Conservation (phyloP, 2,888 invertebrate species). For the Escarpia spicata region DNA sequence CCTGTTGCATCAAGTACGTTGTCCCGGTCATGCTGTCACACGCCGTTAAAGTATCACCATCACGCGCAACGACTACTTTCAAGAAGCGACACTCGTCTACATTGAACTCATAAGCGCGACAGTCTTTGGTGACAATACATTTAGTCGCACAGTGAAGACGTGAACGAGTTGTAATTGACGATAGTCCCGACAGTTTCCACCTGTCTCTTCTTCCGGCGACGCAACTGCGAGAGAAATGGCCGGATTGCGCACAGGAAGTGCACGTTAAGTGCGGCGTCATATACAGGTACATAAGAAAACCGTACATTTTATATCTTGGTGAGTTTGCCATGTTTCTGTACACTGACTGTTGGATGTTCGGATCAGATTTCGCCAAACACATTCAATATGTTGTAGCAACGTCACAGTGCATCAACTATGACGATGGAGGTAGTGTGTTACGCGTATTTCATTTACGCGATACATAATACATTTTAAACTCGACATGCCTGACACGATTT, state of each 20-base stretch:
- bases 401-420: background rate
- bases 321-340: background rate
- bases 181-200: background rate
- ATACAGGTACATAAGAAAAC: background rate
- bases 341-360: background rate
- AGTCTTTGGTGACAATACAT: background rate
- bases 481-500: background rate
- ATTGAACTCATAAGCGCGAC: background rate
- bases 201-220: background rate
- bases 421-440: background rate
- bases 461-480: background rate
- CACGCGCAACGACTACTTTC: background rate
- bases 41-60: background rate
- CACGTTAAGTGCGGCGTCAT: background rate
- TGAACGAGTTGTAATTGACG: background rate
- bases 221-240: conserved; percentile 9
- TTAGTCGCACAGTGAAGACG: background rate
- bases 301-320: background rate
- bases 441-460: background rate
- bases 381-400: background rate
- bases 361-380: background rate
- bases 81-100: background rate
- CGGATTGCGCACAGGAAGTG: background rate
- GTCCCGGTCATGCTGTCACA: background rate
- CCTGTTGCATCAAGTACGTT: background rate